A percentile compares a stretch with the other conserved stretches of the same genome.
These are phyloP conservation scores for Volucella inanis DNA, from an alignment of 2,888 invertebrate genomes.

Conservation along the genomic window DNA sequence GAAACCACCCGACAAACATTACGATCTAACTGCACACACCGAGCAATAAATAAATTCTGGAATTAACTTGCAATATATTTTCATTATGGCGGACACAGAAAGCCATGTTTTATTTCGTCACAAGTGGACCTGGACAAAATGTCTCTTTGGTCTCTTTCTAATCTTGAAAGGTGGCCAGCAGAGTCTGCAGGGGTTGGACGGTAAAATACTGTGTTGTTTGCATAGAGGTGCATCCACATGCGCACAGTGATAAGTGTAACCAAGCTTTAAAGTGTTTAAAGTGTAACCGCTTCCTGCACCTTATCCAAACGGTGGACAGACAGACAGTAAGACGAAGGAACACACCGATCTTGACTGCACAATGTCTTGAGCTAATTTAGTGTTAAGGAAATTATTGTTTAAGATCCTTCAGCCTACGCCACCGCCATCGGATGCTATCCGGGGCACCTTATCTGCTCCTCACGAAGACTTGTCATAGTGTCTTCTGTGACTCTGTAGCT, in stretches of 20 bases:
- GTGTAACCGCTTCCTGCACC: constrained; percentile 44
- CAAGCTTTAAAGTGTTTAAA: constrained; percentile 21
- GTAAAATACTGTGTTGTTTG: constrained; percentile 39
- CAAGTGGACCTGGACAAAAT: constrained; percentile 82
- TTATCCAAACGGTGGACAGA: constrained; percentile 4
- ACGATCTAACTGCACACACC: constrained; percentile 69
- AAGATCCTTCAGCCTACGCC: constrained; percentile 70
- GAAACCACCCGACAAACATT: constrained; percentile 32
- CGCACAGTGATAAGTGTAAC: constrained; percentile 18
- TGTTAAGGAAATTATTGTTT: constrained; percentile 72
- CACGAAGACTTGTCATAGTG: constrained; percentile 64
- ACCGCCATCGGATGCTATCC: neutral
- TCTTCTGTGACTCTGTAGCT: constrained; percentile 32
- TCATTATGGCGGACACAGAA: constrained; percentile 83
- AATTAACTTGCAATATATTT: constrained; percentile 83
- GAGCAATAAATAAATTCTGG: constrained; percentile 82
- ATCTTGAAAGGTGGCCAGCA: constrained; percentile 35
- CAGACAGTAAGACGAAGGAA: constrained; percentile 11
- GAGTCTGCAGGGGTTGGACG: neutral
- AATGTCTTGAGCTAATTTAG: constrained; percentile 69
- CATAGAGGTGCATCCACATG: constrained; percentile 50
- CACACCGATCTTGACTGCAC: constrained; percentile 29
- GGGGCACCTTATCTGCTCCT: constrained; percentile 30
- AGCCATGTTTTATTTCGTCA: constrained; percentile 83
- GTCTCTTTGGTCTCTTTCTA: constrained; percentile 79